These are phyloP conservation scores for Limnephilus auricula DNA, from an alignment of 2,888 invertebrate genomes.

Conservation along the genomic window DNA sequence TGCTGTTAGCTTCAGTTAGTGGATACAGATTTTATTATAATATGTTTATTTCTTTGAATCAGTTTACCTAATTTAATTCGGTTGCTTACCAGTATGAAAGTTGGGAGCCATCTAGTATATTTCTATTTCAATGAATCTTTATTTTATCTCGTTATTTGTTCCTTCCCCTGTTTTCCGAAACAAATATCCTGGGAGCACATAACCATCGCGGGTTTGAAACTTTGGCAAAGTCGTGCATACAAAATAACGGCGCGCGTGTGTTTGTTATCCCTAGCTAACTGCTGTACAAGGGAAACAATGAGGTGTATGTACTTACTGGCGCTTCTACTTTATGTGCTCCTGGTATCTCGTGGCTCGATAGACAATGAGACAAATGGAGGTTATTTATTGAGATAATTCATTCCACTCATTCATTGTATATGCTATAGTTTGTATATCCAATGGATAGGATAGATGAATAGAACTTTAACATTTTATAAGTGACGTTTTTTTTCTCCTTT, in stretches of 20 bases:
- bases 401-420: background rate
- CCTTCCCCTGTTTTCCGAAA: background rate
- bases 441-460: background rate
- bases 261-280: conserved; percentile 19
- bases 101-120: background rate
- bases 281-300: conserved; percentile 25
- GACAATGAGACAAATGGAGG: background rate
- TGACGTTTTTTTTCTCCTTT: no score
- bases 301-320: background rate
- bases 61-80: background rate
- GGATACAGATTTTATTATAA: background rate
- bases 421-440: background rate
- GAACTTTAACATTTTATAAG: no score
- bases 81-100: background rate
- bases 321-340: conserved; percentile 28
- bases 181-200: conserved; percentile 20
- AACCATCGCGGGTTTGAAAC: conserved; percentile 8
- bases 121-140: background rate
- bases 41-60: background rate
- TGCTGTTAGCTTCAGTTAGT: background rate
- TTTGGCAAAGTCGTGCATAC: conserved; percentile 20
- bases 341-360: conserved; percentile 31
- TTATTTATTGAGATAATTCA: no score
- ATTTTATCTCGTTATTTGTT: background rate
- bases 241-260: background rate